Conservation (phyloP, 30 jellyfish, hydroid and myxozoan species). For the Morbakka virulenta region DNA sequence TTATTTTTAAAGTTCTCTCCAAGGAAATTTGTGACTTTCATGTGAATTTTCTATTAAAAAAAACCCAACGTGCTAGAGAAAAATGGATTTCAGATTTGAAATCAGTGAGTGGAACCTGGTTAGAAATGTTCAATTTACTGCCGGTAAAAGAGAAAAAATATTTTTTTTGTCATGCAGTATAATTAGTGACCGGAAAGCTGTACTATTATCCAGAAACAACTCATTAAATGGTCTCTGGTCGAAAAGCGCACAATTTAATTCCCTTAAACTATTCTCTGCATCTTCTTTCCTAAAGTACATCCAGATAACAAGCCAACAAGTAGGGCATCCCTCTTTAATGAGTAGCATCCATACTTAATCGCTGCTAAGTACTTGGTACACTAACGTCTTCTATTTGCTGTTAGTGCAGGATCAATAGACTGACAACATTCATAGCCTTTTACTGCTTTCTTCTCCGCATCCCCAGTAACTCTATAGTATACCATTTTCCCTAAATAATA, state of each 20-base stretch:
- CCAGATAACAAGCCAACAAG: constrained; percentile 33
- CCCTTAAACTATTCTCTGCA: neutral
- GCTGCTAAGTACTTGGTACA: neutral
- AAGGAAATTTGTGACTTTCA: too few species aligned
- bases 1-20: too few species aligned
- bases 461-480: neutral
- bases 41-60: too few species aligned
- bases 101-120: too few species aligned
- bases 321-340: too few species aligned
- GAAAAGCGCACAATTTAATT: neutral
- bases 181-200: neutral
- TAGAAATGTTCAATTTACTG: too few species aligned
- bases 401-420: constrained; percentile 23
- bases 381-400: constrained; percentile 1
- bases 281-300: neutral
- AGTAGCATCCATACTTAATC: constrained; percentile 22
- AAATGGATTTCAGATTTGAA: too few species aligned
- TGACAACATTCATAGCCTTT: constrained; percentile 5
- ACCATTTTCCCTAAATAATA: too few species aligned
- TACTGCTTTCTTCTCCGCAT: constrained; percentile 8
- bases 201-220: constrained; percentile 14
- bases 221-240: constrained; percentile 19
- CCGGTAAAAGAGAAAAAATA: too few species aligned
- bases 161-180: too few species aligned
- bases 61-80: too few species aligned